These are phyloP conservation scores for Triplophysa yarkandensis DNA, from an alignment of 2,797 vertebrate species.

Conservation along the genomic window DNA sequence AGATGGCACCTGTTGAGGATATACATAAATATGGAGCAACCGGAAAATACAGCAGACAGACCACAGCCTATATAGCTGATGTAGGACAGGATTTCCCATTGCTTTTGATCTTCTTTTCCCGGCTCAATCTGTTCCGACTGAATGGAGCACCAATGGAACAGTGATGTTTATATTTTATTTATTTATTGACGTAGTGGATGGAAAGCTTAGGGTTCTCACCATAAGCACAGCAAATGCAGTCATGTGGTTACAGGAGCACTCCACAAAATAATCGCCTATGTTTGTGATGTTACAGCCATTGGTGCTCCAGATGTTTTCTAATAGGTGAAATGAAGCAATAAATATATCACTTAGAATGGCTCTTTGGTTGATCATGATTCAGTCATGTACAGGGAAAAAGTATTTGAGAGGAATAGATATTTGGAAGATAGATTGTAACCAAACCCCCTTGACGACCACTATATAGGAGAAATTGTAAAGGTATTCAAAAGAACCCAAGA, in stretches of 20 bases:
- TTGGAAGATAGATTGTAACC: too few species aligned
- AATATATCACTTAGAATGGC: neutral
- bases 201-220: neutral
- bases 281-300: neutral
- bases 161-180: neutral
- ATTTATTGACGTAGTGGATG: neutral
- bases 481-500: too few species aligned
- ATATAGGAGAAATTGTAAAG: too few species aligned
- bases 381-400: too few species aligned
- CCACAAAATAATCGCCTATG: neutral
- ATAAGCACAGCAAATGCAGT: neutral
- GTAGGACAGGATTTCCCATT: conserved; percentile 69
- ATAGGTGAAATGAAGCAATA: neutral
- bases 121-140: conserved; percentile 14
- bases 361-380: too few species aligned
- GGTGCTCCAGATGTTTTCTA: neutral
- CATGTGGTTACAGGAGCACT: neutral
- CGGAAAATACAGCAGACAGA: conserved; percentile 69
- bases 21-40: conserved; percentile 60
- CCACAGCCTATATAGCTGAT: conserved; percentile 73
- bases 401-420: too few species aligned
- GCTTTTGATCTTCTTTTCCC: neutral
- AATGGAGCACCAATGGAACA: neutral
- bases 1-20: conserved; percentile 56
- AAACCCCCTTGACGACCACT: too few species aligned